Evolutionary conservation across 1,140 invertebrate species (phyloP), one percentile per base, ranked within the genome.

Genomic region (Drosophila rhopaloa): DNA sequence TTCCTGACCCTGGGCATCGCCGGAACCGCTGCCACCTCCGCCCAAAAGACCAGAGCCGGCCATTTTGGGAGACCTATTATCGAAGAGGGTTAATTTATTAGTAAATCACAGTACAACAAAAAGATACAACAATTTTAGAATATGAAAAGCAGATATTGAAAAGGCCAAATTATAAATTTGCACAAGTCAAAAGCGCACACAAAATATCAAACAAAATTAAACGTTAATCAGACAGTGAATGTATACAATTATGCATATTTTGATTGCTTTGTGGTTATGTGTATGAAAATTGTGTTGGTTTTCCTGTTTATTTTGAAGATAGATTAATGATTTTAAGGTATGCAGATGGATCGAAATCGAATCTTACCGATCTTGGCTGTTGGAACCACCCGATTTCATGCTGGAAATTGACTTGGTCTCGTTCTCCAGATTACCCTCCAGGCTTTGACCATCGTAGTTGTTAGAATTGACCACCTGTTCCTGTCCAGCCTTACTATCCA

Each of bases 371-470:
- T 91, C 95, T 76, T 96, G 94, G 81, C 94, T 92, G 79, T 94
- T 92, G 50, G 95, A 94, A 80, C 95, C 95, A 74, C 95, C 93
- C 63, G 94, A 95, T 90, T 94, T 95, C 77, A 93, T 94, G 93
- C 93, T 95, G 84, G 93, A 95, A 85, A 93, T 95, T 85, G 93
- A 95, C 93, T 94, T 95, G 66, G 93, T 95, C 80, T 92, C 95
- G 9, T 95, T 96, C 91, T 98, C 97, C 56, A 97, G 95, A 93
- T 97, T 97, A 65, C 90, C 86, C 73, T 88, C 81, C 37, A 89
- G 66, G 37, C 84, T 89, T 46, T 89, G 84, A 9, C 77, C 85
- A 63, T 89, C 84, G 50, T 84, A 88, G 46, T 78, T 86, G 60
- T 37, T 60, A 7, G 19, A 58, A 9, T 55, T 48, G 37, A 29